phyloP scores from a whole-genome alignment of 2,888 invertebrate species.

The Pterobdella sp. region DNA sequence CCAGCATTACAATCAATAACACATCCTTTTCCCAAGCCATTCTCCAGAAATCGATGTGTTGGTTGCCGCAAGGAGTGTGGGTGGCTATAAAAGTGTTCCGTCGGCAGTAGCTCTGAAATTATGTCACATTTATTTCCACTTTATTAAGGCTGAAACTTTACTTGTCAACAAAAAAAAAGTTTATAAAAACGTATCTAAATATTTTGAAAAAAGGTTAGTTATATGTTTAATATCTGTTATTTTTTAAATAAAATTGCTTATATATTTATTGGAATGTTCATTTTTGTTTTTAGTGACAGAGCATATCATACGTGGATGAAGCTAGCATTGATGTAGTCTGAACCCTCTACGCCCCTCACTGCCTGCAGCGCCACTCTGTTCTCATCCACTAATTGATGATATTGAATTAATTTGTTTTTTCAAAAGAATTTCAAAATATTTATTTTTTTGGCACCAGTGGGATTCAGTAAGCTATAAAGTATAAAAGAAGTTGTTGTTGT shows the following conservation, averaged over 20 bases:
- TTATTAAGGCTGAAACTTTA: too few relatives aligned
- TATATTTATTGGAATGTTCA: not conserved
- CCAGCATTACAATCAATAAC: constrained; percentile 96
- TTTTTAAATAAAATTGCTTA: too few relatives aligned
- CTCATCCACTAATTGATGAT: constrained; percentile 70
- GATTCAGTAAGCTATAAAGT: too few relatives aligned
- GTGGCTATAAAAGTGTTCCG: constrained; percentile 89
- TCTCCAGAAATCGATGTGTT: constrained; percentile 96
- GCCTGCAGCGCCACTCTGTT: constrained; percentile 86
- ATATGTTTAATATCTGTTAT: too few relatives aligned
- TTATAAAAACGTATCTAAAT: too few relatives aligned
- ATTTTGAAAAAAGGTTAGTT: too few relatives aligned
- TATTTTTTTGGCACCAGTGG: too few relatives aligned
- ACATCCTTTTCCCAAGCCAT: constrained; percentile 99
- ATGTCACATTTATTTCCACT: too few relatives aligned
- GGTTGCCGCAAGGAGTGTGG: constrained; percentile 89
- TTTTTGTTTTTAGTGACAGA: constrained; percentile 23
- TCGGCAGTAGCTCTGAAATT: constrained; percentile 56
- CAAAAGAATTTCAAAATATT: too few relatives aligned
- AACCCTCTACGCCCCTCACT: constrained; percentile 76
- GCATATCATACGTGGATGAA: constrained; percentile 84
- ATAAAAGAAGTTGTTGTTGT: too few relatives aligned
- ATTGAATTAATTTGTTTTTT: too few relatives aligned
- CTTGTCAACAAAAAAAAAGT: too few relatives aligned
- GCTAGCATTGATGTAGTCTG: constrained; percentile 97